Conservation (phyloP, 1,140 invertebrate species). For the Maconellicoccus hirsutus region DNA sequence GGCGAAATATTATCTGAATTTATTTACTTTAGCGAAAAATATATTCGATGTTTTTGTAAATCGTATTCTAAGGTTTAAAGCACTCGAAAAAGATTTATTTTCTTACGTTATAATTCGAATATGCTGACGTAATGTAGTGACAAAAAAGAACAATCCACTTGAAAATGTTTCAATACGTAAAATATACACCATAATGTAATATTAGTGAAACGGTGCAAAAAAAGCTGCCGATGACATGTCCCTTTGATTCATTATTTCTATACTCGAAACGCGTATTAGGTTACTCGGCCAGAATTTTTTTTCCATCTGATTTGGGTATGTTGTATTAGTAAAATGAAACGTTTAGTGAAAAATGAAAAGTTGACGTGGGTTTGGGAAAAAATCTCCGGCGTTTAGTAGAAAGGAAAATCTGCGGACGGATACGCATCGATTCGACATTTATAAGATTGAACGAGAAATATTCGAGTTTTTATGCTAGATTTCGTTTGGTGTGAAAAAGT, state of each 20-base stretch:
- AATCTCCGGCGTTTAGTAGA: too few relatives aligned
- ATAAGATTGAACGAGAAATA: too few relatives aligned
- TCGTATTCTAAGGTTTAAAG: neutral
- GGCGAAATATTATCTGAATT: too few relatives aligned
- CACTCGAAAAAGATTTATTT: neutral
- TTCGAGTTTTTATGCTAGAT: too few relatives aligned
- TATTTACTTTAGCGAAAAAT: too few relatives aligned
- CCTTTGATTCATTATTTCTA: slow-evolving; percentile 9
- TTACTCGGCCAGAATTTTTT: neutral
- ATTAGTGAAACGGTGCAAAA: neutral
- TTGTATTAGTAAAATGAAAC: neutral
- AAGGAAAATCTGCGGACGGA: too few relatives aligned
- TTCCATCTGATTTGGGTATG: neutral
- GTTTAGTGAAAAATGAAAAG: neutral
- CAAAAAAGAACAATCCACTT: neutral
- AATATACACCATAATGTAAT: neutral
- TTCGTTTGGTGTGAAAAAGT: too few relatives aligned
- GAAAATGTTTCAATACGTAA: neutral
- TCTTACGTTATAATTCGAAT: neutral
- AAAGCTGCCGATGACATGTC: neutral
- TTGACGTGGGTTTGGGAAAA: neutral
- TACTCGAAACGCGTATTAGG: neutral
- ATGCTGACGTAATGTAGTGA: neutral
- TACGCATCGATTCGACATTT: too few relatives aligned
- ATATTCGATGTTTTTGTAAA: too few relatives aligned